Evolutionary conservation across 2,797 vertebrate genomes (phyloP).

Genomic region (Aldrovandia affinis): DNA sequence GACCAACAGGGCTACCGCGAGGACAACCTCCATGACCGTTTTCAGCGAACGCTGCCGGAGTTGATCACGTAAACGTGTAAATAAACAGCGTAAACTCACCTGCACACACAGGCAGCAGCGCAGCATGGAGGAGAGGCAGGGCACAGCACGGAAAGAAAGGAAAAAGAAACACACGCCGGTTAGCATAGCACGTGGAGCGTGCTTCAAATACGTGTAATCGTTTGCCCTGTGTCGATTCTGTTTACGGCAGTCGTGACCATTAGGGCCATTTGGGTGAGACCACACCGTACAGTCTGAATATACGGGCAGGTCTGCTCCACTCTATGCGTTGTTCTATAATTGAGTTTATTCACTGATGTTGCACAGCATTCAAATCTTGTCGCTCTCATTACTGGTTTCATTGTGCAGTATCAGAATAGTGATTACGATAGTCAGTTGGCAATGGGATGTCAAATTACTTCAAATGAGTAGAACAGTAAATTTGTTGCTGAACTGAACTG

Average conservation of each 20-base stretch:
- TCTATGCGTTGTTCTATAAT: too few species aligned
- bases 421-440: too few species aligned
- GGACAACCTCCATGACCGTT: too few species aligned
- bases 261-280: too few species aligned
- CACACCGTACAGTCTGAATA: not conserved
- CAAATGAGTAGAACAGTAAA: too few species aligned
- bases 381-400: too few species aligned
- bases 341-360: too few species aligned
- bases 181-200: not conserved
- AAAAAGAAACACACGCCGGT: not conserved
- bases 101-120: not conserved
- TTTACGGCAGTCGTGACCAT: not conserved
- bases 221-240: not conserved
- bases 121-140: not conserved
- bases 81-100: conserved; percentile 25
- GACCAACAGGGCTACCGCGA: not conserved
- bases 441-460: too few species aligned
- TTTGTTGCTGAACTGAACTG: too few species aligned
- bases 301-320: not conserved
- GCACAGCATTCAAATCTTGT: too few species aligned
- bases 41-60: too few species aligned
- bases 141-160: not conserved
- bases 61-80: not conserved
- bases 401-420: too few species aligned
- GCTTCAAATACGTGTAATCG: not conserved